Conservation (phyloP, 2,797 vertebrate genomes). For the Taeniopygia guttata region DNA sequence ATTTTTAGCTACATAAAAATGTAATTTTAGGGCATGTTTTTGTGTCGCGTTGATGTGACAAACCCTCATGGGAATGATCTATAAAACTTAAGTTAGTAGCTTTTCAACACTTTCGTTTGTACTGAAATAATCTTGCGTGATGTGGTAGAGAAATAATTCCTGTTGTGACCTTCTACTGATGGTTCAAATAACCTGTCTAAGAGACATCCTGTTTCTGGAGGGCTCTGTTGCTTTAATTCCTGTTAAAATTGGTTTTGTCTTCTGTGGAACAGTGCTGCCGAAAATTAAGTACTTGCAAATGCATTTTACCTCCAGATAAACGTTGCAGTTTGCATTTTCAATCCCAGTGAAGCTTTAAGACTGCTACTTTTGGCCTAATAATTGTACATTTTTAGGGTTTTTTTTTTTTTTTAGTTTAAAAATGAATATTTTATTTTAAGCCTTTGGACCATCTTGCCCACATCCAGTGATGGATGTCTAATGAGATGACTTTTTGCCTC, state of each 20-base stretch:
- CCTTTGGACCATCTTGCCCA: conserved; percentile 50
- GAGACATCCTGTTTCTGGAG: conserved; percentile 54
- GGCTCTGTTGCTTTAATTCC: conserved; percentile 49
- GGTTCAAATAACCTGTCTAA: conserved; percentile 57
- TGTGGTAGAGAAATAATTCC: conserved; percentile 30
- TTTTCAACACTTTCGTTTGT: conserved; percentile 27
- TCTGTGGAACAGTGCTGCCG: conserved; percentile 19
- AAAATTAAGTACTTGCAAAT: conserved; percentile 66
- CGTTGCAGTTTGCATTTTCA: conserved; percentile 41
- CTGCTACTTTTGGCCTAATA: conserved; percentile 52
- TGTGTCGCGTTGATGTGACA: not conserved
- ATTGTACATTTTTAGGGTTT: conserved; percentile 34
- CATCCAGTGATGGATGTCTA: conserved; percentile 44
- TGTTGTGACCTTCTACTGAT: conserved; percentile 34
- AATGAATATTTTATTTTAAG: conserved; percentile 63
- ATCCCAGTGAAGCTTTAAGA: conserved; percentile 44
- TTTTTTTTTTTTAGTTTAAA: conserved; percentile 15
- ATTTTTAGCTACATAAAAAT: not conserved
- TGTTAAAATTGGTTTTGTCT: conserved; percentile 52
- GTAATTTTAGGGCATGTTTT: conserved; percentile 9
- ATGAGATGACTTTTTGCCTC: conserved; percentile 56
- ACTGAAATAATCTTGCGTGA: not conserved
- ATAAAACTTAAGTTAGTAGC: conserved; percentile 4
- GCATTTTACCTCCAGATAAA: conserved; percentile 60
- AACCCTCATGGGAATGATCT: not conserved